Base-by-base conservation (phyloP, 1,140 invertebrate genomes). In the Aricia agestis region DNA sequence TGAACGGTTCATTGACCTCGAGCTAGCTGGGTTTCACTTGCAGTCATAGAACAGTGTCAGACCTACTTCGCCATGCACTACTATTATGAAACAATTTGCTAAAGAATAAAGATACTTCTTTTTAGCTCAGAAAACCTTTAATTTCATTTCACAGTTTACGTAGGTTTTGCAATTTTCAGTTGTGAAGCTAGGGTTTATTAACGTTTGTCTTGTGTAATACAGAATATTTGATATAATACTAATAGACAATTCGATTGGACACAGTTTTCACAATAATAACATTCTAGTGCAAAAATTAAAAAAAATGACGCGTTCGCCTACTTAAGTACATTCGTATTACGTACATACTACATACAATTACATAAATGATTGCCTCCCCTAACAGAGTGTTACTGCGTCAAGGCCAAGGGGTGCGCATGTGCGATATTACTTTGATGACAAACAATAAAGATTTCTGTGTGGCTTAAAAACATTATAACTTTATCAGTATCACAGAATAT, bases 1-100 rank as follows among this genome's bases (percentile, higher is more conserved):
- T 90, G 87, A 85, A 84, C 80, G 89, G 89, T 88, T 90, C 89
- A 78, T 83, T 83, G 86, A 90, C 85, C 87, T 85, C 84, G 76
- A 84, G 75, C 80, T 74, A 77, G 82, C 85, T 82, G 79, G 85
- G 87, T 91, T 91, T 91, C 87, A 90, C 89, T 90, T 83, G 83
- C 84, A 83, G 75, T 74, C 78, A 74, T 80, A 79, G 82, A 86
- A 74, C 81, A 83, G 79, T 84, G 82, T 82, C 87, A 82, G 87
- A 83, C 84, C 84, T 83, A 89, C 84, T 88, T 88, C 87, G 85
- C 81, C 87, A 85, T 84, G 45, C 45, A 52, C 45, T 84, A 84
- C 86, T 87, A 87, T 84, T 86, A 84, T 82, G 77, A 83, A 71
- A 36, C 36, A 76, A 79, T 76, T 75, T 77, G 79, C 73, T 77